Evolutionary conservation across 2,888 invertebrate species (phyloP), one percentile per base, ranked within the genome.

Genomic region (Melinaea menophilus): DNA sequence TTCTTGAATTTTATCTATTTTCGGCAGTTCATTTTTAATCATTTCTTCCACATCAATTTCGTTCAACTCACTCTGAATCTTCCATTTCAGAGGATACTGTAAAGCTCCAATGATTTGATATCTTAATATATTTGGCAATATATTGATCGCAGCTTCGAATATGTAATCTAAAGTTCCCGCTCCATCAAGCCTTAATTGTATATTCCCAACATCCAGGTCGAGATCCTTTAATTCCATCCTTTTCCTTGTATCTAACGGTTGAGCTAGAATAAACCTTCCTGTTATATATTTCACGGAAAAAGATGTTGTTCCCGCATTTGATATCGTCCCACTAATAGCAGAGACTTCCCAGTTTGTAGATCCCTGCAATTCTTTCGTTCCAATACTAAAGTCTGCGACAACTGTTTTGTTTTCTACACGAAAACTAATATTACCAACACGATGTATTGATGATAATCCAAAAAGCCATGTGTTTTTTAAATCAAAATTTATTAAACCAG

Each of bases 71-170:
- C 94, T 93, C 76, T 95, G 95, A 7, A 96, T 88, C 66, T 94
- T 93, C 71, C 93, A 92, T 77, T 93, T 95, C 2, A 96, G 81
- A 0, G 96, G 96, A 55, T 93, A 93, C 82, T 97, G 96, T 46
- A 97, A 79, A 0, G 96, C 95, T 75, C 96, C 95, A 93, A 96
- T 95, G 65, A 97, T 96, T 85, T 97, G 96, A 79, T 96, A 95
- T 61, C 97, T 92, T 65, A 98, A 85, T 57, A 97, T 85, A 90
- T 97, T 97, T 0, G 97, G 97, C 59, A 97, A 76, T 58, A 97
- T 91, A 80, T 97, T 98, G 0, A 96, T 92, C 4, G 91, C 92
- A 62, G 95, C 94, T 84, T 98, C 97, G 66, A 96, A 89, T 0
- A 95, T 78, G 76, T 97, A 97, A 83, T 97, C 97, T 31, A 95